Evolutionary conservation across 2,797 vertebrate species (phyloP).

Genomic region (Taeniopygia guttata): DNA sequence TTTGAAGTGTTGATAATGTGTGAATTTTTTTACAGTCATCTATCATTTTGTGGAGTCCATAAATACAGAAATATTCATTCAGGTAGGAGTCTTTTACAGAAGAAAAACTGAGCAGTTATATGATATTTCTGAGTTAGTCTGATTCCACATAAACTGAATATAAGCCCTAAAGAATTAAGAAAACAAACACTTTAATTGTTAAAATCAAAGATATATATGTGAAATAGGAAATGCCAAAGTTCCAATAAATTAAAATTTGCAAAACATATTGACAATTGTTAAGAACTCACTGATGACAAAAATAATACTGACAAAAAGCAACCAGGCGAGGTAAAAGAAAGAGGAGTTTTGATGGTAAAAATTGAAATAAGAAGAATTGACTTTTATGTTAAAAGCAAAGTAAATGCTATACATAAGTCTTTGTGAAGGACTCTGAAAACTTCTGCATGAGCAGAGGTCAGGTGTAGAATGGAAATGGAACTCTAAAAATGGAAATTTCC

Average conservation of each 20-base stretch:
- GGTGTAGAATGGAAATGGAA: neutral
- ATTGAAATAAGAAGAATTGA: neutral
- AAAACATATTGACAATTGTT: neutral
- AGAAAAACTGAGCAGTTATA: neutral
- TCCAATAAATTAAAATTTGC: neutral
- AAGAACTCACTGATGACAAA: neutral
- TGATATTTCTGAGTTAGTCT: neutral
- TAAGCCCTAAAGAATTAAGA: neutral
- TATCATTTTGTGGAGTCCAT: neutral
- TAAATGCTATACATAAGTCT: neutral
- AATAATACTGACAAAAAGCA: neutral
- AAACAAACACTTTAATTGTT: neutral
- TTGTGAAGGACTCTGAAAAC: neutral
- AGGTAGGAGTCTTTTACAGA: neutral
- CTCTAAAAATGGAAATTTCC: neutral
- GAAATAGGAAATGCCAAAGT: neutral
- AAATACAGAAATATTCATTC: neutral
- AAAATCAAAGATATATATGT: neutral
- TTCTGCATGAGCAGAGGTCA: neutral
- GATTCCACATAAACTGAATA: neutral
- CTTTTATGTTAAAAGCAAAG: neutral
- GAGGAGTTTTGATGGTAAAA: neutral
- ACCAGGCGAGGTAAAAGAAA: neutral
- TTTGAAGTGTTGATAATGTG: neutral
- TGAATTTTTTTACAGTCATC: neutral